Evolutionary conservation across 2,113 vertebrate species (phyloP), one percentile per base, ranked within the genome.

Genomic region (Oncorhynchus keta): DNA sequence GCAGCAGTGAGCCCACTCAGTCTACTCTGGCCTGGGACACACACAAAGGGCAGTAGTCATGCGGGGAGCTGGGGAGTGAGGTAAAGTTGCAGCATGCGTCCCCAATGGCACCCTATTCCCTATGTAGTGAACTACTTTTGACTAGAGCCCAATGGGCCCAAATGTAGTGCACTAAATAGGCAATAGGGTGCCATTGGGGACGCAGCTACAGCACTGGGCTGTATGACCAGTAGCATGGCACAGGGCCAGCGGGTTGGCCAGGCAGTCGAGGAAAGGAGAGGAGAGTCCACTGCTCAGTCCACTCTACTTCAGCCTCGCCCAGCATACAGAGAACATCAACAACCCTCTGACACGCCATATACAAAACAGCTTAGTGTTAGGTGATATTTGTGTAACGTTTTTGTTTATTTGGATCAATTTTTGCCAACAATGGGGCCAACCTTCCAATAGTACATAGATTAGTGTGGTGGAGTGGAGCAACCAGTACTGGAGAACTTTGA

Each of bases 201-300:
- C 51, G 3, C 5, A 18, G 4, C 0, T 18, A 16, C 51, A 55
- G 13, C 51, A 55, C 51, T 55, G 82, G 76, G 89, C 90, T 89
- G 85, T 91, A 90, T 92, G 92, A 91, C 90, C 87, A 90, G 87
- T 87, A 79, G 77, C 72, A 55, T 90, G 92, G 90, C 91, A 87
- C 72, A 20, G 51, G 88, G 85, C 91, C 90, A 91, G 83, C 84
- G 83, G 77, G 86, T 85, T 87, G 88, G 82, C 51, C 84, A 80
- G 76, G 85, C 86, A 87, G 87, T 83, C 75, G 87, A 91, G 89
- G 84, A 87, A 88, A 91, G 86, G 82, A 77, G 87, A 90, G 89
- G 84, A 87, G 89, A 91, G 85, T 82, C 86, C 87, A 86, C 88
- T 86, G 89, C 86, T 89, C 79, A 90, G 85, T 82, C 85, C 89